Evolutionary conservation across 2,797 vertebrate species (phyloP).

Genomic region (Nasua narica): DNA sequence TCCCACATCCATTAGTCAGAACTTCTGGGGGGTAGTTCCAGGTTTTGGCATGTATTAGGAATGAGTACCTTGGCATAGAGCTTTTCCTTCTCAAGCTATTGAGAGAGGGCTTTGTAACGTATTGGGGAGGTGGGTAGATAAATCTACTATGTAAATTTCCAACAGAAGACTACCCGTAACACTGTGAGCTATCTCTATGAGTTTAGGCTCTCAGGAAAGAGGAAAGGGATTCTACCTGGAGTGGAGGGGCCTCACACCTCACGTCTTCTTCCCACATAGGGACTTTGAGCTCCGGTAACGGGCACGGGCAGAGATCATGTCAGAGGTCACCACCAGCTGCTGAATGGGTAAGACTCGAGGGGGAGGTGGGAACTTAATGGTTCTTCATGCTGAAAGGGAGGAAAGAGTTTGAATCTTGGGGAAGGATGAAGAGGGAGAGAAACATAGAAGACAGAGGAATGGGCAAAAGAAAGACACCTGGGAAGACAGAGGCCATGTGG

Average conservation of each 20-base stretch:
- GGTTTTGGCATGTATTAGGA: not conserved
- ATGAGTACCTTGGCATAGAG: not conserved
- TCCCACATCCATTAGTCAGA: not conserved
- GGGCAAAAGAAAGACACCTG: not conserved
- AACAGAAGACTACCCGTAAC: not conserved
- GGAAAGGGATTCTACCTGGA: not conserved
- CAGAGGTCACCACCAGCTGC: not conserved
- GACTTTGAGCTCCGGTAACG: not conserved
- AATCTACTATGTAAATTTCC: not conserved
- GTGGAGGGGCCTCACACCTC: not conserved
- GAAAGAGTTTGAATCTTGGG: not conserved
- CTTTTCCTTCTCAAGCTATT: not conserved
- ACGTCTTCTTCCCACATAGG: not conserved
- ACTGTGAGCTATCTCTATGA: not conserved
- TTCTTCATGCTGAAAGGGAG: not conserved
- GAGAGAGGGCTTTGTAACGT: not conserved
- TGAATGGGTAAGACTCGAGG: not conserved
- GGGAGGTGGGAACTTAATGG: not conserved
- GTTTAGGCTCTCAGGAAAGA: not conserved
- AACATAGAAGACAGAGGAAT: not conserved
- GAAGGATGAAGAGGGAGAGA: not conserved
- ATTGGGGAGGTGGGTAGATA: not conserved
- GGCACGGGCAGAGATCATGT: not conserved
- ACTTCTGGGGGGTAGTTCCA: not conserved
- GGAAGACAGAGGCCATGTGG: not conserved